Conservation (phyloP, 1,140 invertebrate species). For the Bombus polaris region DNA sequence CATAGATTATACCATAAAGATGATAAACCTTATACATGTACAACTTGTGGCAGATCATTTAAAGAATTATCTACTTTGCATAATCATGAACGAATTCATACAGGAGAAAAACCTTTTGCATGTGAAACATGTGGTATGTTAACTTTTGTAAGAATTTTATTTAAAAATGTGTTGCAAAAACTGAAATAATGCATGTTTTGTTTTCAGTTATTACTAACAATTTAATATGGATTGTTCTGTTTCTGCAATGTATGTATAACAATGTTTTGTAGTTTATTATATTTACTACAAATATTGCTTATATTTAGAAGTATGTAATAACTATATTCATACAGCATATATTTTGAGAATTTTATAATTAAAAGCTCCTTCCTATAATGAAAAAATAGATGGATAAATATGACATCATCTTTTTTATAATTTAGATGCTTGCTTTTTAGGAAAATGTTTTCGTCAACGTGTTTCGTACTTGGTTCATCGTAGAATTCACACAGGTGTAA, state of each 20-base stretch:
- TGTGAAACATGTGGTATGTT: conserved; percentile 93
- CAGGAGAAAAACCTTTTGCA: conserved; percentile 95
- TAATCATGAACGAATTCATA: conserved; percentile 94
- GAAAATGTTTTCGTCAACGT: conserved; percentile 92
- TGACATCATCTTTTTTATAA: no score
- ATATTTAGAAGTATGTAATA: conserved; percentile 2
- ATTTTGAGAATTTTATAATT: background rate
- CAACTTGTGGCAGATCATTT: conserved; percentile 91
- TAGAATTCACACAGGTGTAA: conserved; percentile 91
- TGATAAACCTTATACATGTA: conserved; percentile 92
- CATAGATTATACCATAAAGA: conserved; percentile 93
- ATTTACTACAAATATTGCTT: conserved; percentile 3
- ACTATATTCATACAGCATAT: background rate
- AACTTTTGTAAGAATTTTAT: conserved; percentile 11
- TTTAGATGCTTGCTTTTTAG: conserved; percentile 81
- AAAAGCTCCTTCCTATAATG: background rate
- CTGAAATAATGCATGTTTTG: conserved; percentile 55
- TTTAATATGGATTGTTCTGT: conserved; percentile 62
- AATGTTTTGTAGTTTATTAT: conserved; percentile 52
- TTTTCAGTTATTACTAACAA: conserved; percentile 70
- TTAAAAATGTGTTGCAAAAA: conserved; percentile 16
- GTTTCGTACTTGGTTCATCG: conserved; percentile 93
- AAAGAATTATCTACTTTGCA: conserved; percentile 95
- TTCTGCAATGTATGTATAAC: conserved; percentile 58
- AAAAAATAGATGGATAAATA: background rate